These are phyloP conservation scores for Rhabdornis inornatus DNA, from an alignment of 2,113 vertebrate species.

Conservation along the genomic window DNA sequence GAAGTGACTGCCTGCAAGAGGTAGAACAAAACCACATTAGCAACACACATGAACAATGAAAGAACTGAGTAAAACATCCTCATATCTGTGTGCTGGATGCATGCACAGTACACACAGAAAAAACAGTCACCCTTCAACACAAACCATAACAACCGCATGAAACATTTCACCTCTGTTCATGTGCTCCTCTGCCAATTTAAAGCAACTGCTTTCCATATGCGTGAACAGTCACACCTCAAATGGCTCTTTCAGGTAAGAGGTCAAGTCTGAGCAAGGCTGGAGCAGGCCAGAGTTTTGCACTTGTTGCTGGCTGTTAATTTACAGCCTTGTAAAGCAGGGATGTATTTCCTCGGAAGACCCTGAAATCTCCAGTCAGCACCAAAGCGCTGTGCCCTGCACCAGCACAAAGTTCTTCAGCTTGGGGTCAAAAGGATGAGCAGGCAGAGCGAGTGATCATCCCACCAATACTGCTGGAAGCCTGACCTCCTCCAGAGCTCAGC, in stretches of 20 bases:
- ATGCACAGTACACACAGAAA: not conserved
- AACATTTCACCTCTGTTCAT: not conserved
- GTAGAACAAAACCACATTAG: conserved; percentile 38
- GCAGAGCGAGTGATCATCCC: rapidly evolving
- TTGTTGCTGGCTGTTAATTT: not conserved
- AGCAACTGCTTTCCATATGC: not conserved
- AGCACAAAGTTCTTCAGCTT: rapidly evolving
- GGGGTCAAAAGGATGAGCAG: rapidly evolving
- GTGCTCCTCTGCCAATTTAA: not conserved
- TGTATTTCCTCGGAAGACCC: not conserved
- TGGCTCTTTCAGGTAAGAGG: not conserved
- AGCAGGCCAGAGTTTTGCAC: not conserved
- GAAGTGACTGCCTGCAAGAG: conserved; percentile 83
- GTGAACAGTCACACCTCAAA: not conserved
- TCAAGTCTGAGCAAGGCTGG: conserved; percentile 14
- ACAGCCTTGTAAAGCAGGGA: not conserved
- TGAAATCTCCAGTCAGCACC: not conserved
- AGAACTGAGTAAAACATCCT: not conserved
- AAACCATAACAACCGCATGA: not conserved
- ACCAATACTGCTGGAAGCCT: rapidly evolving
- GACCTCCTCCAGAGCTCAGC: not conserved
- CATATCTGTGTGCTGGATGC: rapidly evolving
- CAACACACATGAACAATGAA: rapidly evolving
- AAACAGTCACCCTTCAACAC: not conserved
- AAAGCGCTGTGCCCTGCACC: rapidly evolving